These are phyloP conservation scores for Origma solitaria DNA, from an alignment of 2,113 vertebrate species.

Conservation along the genomic window DNA sequence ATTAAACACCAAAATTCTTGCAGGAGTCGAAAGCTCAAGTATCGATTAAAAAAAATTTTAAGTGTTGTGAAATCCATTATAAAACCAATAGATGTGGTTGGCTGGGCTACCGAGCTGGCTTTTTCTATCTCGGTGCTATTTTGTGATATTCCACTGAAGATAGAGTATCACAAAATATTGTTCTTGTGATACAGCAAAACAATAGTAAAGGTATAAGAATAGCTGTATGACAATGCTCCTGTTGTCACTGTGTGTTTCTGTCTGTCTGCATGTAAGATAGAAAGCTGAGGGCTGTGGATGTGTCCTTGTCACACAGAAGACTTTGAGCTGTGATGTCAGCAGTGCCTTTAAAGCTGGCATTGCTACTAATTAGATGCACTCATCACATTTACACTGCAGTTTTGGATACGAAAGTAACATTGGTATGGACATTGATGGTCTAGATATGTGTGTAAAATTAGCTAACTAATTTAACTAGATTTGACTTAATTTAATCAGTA, in stretches of 20 bases:
- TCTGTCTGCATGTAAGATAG: neutral
- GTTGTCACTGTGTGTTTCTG: neutral
- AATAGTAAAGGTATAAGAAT: neutral
- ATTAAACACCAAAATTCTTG: neutral
- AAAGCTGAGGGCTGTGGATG: neutral
- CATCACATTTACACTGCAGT: neutral
- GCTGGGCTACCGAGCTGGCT: neutral
- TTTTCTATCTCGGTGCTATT: neutral
- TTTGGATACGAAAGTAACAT: neutral
- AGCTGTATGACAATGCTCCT: neutral
- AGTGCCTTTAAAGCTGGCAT: neutral
- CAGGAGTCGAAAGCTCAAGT: neutral
- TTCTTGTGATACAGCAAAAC: neutral
- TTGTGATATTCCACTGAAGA: neutral
- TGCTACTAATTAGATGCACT: neutral
- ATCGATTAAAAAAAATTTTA: neutral
- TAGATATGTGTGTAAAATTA: neutral
- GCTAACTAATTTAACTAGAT: neutral
- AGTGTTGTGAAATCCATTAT: neutral
- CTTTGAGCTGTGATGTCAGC: neutral
- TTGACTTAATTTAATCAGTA: neutral
- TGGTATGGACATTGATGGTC: neutral
- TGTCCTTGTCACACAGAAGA: neutral
- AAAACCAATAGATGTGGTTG: neutral
- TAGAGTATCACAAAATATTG: too few species aligned